Conservation (phyloP, 1,140 invertebrate genomes). For the Dryas iulia region DNA sequence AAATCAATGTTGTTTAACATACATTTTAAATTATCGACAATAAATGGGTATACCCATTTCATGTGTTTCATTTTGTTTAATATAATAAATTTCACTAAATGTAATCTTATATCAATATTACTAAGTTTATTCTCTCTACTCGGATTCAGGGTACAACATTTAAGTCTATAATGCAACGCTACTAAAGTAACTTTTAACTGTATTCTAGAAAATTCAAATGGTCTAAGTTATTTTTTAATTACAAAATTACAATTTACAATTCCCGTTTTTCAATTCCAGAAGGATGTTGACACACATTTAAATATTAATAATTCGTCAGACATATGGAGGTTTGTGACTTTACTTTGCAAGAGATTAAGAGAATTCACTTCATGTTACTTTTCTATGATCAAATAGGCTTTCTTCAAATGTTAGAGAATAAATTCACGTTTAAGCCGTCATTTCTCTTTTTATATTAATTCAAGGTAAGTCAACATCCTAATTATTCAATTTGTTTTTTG, state of each 20-base stretch:
- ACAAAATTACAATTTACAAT: background rate
- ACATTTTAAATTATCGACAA: no score
- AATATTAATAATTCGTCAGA: background rate
- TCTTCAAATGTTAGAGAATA: no score
- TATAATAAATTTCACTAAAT: background rate
- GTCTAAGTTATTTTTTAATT: constrained; percentile 2
- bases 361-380: no score
- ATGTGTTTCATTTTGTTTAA: no score
- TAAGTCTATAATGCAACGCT: constrained; percentile 11
- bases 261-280: background rate
- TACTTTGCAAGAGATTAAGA: no score
- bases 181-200: constrained; percentile 9
- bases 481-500: background rate
- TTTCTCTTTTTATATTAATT: no score
- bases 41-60: no score
- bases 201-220: constrained; percentile 9
- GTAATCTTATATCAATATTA: background rate
- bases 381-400: no score
- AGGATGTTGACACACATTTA: background rate
- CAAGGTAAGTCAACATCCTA: background rate
- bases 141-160: constrained; percentile 18
- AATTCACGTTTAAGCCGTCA: no score
- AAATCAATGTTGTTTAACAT: no score
- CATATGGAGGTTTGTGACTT: no score
- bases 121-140: background rate